These are phyloP conservation scores for Magallana gigas DNA, from an alignment of 1,140 invertebrate genomes.

Conservation along the genomic window DNA sequence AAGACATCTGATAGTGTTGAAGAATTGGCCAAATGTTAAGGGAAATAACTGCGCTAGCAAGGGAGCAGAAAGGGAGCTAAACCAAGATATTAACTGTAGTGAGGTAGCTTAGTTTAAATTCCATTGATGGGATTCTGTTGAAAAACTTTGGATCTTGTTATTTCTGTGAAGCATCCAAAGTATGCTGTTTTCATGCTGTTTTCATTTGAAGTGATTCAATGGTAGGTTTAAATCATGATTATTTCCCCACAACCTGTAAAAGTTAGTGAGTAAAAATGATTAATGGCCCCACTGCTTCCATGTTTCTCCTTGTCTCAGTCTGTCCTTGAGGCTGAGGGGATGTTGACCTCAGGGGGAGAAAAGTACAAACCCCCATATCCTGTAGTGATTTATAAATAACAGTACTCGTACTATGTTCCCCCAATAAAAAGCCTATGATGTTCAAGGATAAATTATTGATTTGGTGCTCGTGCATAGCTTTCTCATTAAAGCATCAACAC, in stretches of 20 bases:
- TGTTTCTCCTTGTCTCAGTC: not conserved
- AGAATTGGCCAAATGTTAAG: not conserved
- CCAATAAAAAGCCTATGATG: conserved; percentile 20
- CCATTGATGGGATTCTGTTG: not conserved
- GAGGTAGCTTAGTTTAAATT: not conserved
- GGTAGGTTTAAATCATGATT: not conserved
- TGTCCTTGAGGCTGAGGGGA: conserved; percentile 14
- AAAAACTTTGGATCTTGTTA: not conserved
- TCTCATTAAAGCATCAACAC: conserved; percentile 34
- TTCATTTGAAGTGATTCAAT: not conserved
- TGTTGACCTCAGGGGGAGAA: conserved; percentile 1
- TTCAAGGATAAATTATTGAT: conserved; percentile 37
- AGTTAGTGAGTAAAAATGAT: not conserved
- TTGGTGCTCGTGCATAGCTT: not conserved
- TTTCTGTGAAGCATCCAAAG: not conserved
- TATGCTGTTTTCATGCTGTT: not conserved
- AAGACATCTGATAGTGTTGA: conserved; percentile 8
- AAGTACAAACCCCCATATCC: conserved; percentile 11
- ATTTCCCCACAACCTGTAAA: not conserved
- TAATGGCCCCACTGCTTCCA: not conserved
- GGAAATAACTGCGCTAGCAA: not conserved
- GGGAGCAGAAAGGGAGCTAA: not conserved
- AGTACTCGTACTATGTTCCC: not conserved
- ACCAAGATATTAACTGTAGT: not conserved
- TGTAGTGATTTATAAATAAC: conserved; percentile 4